These are phyloP conservation scores for Callocephalon fimbriatum DNA, from an alignment of 2,113 vertebrate genomes.

Conservation along the genomic window DNA sequence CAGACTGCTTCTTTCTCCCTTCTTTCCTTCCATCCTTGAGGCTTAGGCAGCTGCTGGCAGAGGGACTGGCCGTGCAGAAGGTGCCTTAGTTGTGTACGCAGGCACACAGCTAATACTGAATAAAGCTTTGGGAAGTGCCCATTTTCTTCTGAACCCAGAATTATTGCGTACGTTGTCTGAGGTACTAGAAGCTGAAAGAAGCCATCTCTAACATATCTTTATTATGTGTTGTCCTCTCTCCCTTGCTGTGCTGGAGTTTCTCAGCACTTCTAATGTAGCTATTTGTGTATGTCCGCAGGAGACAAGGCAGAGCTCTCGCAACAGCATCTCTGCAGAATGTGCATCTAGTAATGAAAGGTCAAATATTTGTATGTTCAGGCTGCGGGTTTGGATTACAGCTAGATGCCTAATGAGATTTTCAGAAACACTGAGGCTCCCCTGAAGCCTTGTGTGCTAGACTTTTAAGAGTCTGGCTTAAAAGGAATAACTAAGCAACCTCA, in stretches of 20 bases:
- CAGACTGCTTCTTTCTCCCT: neutral
- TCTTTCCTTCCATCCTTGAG: neutral
- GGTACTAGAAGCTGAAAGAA: neutral
- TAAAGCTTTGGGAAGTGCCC: neutral
- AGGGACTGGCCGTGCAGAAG: neutral
- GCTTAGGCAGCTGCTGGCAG: neutral
- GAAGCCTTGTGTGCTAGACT: neutral
- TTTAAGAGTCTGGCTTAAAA: neutral
- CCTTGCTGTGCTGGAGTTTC: neutral
- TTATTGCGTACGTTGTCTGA: neutral
- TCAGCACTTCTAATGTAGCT: neutral
- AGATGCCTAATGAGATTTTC: constrained; percentile 32
- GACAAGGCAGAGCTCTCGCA: neutral
- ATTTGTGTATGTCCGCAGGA: neutral
- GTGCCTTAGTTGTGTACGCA: neutral
- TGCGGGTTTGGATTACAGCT: neutral
- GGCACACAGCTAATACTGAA: neutral
- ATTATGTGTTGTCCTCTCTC: neutral
- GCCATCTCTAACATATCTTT: neutral
- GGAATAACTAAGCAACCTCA: neutral
- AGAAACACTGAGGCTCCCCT: neutral
- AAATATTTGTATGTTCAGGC: neutral
- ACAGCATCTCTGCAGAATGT: neutral
- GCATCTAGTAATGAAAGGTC: neutral
- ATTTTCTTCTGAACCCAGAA: neutral